phyloP scores from a whole-genome alignment of 2,797 vertebrate species.

The Brachymystax lenok region DNA sequence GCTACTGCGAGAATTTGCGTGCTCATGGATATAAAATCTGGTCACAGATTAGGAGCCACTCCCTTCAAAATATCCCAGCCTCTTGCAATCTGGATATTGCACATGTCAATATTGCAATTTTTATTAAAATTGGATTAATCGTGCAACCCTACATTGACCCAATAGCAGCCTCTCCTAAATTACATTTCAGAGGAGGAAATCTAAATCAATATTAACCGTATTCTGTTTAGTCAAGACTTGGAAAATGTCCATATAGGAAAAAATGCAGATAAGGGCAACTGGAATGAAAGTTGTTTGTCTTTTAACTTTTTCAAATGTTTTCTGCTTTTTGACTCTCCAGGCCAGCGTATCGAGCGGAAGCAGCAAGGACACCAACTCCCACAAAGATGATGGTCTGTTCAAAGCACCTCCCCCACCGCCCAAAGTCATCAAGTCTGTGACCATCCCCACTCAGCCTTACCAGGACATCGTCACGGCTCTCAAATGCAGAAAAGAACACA shows the following conservation, averaged over 20 bases:
- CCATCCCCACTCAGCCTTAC: conserved; percentile 90
- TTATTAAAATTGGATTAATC: too few species aligned
- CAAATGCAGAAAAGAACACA: conserved; percentile 98
- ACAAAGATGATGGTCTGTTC: conserved; percentile 93
- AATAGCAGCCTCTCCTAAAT: neutral
- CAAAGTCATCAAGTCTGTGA: conserved; percentile 95
- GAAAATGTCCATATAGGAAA: neutral
- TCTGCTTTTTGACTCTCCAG: neutral
- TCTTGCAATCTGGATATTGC: too few species aligned
- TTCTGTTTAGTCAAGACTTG: neutral
- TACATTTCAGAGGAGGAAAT: neutral
- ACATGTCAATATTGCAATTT: too few species aligned
- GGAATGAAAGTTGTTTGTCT: neutral
- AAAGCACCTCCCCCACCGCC: conserved; percentile 95
- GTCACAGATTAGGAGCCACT: too few species aligned
- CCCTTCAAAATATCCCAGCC: too few species aligned
- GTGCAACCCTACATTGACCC: too few species aligned
- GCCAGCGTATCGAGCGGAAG: conserved; percentile 35
- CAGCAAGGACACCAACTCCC: conserved; percentile 75
- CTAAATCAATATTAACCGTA: neutral
- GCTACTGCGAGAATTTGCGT: too few species aligned
- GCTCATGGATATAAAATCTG: too few species aligned
- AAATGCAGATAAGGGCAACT: neutral
- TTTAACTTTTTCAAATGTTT: neutral
- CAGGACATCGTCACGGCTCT: conserved; percentile 95